These are phyloP conservation scores for Hafferia zeledoni DNA, from an alignment of 2,797 vertebrate species.

Conservation along the genomic window DNA sequence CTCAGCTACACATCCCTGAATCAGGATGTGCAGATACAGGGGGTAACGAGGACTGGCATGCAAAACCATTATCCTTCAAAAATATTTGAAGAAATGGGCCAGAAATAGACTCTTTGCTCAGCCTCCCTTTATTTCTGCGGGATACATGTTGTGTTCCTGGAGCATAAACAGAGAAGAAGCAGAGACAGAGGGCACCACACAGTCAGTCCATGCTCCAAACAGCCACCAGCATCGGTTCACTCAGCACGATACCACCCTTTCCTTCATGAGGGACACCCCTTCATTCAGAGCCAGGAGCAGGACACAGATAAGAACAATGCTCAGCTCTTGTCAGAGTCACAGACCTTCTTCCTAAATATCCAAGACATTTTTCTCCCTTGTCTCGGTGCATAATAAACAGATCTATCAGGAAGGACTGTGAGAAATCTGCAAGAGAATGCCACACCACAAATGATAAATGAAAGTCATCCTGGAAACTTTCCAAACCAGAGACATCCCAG, in stretches of 20 bases:
- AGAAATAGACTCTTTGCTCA: background rate
- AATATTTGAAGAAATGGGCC: background rate
- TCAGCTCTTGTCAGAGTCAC: background rate
- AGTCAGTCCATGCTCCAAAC: background rate
- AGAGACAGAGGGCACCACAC: background rate
- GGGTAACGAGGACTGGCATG: background rate
- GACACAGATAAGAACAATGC: background rate
- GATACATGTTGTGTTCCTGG: background rate
- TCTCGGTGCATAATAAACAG: background rate
- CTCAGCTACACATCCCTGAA: background rate
- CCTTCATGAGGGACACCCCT: background rate
- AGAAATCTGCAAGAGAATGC: background rate
- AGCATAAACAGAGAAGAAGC: background rate
- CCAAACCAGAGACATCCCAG: background rate
- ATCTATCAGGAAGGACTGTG: background rate
- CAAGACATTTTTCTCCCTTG: background rate
- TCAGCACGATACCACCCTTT: fast-evolving
- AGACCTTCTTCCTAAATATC: background rate
- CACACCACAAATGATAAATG: background rate
- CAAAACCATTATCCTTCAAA: background rate
- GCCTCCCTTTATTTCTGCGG: background rate
- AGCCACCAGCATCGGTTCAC: background rate
- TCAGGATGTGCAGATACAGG: background rate
- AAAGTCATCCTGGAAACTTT: background rate
- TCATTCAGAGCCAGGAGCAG: background rate